Conservation (phyloP, 2,888 invertebrate genomes). For the Papilio gigon region DNA sequence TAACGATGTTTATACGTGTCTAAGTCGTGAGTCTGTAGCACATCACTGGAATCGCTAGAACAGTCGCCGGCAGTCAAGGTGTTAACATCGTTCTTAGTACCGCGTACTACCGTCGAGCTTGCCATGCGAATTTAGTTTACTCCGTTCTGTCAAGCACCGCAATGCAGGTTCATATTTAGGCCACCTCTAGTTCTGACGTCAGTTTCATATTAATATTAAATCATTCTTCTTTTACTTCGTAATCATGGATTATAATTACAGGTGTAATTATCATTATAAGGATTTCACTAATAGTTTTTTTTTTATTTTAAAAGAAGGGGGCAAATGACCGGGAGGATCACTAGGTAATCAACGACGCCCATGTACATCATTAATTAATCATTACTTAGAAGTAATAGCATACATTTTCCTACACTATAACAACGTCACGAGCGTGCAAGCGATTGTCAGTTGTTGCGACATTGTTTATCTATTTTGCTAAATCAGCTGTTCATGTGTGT, state of each 20-base stretch:
- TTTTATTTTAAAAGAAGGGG: too few relatives aligned
- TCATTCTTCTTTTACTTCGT: background rate
- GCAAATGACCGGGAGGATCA: too few relatives aligned
- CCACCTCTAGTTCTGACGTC: background rate
- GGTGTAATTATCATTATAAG: background rate
- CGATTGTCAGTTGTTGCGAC: background rate
- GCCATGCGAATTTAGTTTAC: background rate
- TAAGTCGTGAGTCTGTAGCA: too few relatives aligned
- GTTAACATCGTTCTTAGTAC: background rate
- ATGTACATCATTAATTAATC: too few relatives aligned
- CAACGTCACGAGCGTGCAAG: background rate
- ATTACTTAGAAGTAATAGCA: background rate
- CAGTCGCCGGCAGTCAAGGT: too few relatives aligned
- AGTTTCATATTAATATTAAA: background rate
- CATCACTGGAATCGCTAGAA: too few relatives aligned
- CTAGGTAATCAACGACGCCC: too few relatives aligned
- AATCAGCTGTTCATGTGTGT: background rate
- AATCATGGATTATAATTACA: background rate
- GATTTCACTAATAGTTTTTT: background rate
- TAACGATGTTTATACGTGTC: too few relatives aligned
- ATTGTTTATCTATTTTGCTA: background rate
- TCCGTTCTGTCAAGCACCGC: constrained; percentile 15
- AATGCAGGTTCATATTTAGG: constrained; percentile 34
- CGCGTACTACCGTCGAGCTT: background rate
- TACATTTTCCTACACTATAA: background rate